Evolutionary conservation across 2,888 invertebrate genomes (phyloP).

Genomic region (Gastrophysa polygoni): DNA sequence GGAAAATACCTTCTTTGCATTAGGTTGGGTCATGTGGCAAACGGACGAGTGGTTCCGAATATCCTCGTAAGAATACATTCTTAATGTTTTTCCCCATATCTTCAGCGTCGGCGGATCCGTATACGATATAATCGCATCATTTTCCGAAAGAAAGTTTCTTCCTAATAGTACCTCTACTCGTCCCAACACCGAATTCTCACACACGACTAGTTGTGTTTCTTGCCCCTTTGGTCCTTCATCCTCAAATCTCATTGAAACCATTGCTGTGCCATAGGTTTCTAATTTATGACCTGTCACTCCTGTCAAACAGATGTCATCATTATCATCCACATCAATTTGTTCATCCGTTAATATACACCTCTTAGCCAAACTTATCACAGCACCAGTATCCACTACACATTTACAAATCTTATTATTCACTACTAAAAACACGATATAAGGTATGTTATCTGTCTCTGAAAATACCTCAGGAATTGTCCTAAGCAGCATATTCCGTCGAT

Average conservation of each 20-base stretch:
- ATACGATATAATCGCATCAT: neutral
- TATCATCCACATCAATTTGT: neutral
- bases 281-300: neutral
- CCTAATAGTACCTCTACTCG: neutral
- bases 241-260: neutral
- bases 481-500: neutral
- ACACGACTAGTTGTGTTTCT: neutral
- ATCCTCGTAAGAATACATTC: neutral
- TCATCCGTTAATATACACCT: neutral
- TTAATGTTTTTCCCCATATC: neutral
- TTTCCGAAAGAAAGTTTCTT: neutral
- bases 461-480: neutral
- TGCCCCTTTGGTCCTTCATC: neutral
- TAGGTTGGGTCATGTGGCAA: neutral
- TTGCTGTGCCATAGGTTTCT: neutral
- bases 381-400: neutral
- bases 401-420: neutral
- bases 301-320: neutral
- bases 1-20: neutral
- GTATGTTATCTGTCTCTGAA: neutral
- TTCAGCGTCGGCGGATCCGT: neutral
- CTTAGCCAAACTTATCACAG: neutral
- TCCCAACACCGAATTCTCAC: neutral
- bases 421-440: neutral
- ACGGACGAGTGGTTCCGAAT: neutral